Evolutionary conservation across 1,140 invertebrate genomes (phyloP).

Genomic region (Drosophila persimilis): DNA sequence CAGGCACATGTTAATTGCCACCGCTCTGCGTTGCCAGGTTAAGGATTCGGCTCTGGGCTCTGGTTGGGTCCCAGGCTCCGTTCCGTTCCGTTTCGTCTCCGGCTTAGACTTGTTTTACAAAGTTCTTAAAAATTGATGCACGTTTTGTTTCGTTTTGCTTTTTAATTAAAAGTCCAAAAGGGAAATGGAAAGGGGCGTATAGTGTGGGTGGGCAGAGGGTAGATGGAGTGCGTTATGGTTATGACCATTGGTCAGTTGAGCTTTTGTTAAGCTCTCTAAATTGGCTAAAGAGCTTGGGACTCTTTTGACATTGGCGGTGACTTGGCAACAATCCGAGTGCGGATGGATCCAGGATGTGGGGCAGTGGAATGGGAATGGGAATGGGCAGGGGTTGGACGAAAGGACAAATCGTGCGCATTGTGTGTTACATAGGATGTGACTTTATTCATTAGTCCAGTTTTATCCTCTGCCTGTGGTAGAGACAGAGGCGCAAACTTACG

Average conservation of each 20-base stretch:
- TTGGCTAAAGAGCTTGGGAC: slow-evolving; percentile 71
- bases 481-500: slow-evolving; percentile 2
- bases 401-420: neutral
- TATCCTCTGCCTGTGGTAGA: neutral
- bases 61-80: slow-evolving; percentile 30
- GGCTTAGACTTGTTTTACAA: slow-evolving; percentile 65
- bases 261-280: slow-evolving; percentile 72
- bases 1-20: slow-evolving; percentile 77
- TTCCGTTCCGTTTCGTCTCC: neutral
- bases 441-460: slow-evolving; percentile 56
- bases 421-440: slow-evolving; percentile 27
- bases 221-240: slow-evolving; percentile 42
- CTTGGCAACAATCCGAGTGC: slow-evolving; percentile 58
- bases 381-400: neutral
- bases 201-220: too few species aligned
- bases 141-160: slow-evolving; percentile 59
- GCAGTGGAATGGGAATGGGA: neutral
- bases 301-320: slow-evolving; percentile 46
- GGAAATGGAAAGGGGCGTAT: neutral
- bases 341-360: neutral
- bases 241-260: slow-evolving; percentile 69
- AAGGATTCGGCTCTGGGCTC: slow-evolving; percentile 8
- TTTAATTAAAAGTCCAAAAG: slow-evolving; percentile 73
- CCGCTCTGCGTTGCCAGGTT: slow-evolving; percentile 29
- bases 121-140: slow-evolving; percentile 73